Percentiles rank a stretch among this genome's conserved stretches.
Evolutionary conservation across 2,113 vertebrate genomes (phyloP).

Genomic region (Gnathonemus longibarbis): DNA sequence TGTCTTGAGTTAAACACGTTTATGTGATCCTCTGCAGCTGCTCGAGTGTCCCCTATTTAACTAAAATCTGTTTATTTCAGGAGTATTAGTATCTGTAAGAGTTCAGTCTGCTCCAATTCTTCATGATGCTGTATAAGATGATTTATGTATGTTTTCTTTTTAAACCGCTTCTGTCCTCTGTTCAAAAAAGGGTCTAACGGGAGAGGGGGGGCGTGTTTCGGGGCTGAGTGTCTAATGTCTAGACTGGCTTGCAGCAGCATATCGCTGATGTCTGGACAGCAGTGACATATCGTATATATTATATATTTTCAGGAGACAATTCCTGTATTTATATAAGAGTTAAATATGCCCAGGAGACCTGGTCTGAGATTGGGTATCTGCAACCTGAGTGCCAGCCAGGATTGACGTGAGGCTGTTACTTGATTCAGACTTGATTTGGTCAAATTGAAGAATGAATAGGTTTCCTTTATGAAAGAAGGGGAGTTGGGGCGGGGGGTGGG

Average conservation of each 20-base stretch:
- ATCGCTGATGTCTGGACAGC: constrained; percentile 36
- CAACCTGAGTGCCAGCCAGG: constrained; percentile 52
- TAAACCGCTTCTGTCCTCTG: constrained; percentile 16
- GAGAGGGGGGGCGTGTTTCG: background rate
- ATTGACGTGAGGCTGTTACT: constrained; percentile 61
- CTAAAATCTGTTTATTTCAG: background rate
- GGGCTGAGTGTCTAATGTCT: constrained; percentile 24
- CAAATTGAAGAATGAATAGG: constrained; percentile 62
- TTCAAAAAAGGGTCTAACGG: constrained; percentile 23
- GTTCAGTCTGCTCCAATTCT: background rate
- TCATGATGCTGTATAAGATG: background rate
- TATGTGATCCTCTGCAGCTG: background rate
- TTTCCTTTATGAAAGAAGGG: constrained; percentile 32
- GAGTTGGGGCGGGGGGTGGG: constrained; percentile 16
- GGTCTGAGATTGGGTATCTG: constrained; percentile 59
- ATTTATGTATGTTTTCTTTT: background rate
- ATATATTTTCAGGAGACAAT: constrained; percentile 66
- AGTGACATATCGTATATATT: constrained; percentile 47
- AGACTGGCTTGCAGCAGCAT: constrained; percentile 16
- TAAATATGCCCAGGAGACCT: constrained; percentile 62
- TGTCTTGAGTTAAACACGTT: background rate
- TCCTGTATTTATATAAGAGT: constrained; percentile 63
- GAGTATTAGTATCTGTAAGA: background rate
- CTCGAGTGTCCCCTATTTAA: background rate
- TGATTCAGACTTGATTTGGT: constrained; percentile 64